Evolutionary conservation across 2,797 vertebrate species (phyloP), one percentile per base, ranked within the genome.

Genomic region (Syndactyla subalaris): DNA sequence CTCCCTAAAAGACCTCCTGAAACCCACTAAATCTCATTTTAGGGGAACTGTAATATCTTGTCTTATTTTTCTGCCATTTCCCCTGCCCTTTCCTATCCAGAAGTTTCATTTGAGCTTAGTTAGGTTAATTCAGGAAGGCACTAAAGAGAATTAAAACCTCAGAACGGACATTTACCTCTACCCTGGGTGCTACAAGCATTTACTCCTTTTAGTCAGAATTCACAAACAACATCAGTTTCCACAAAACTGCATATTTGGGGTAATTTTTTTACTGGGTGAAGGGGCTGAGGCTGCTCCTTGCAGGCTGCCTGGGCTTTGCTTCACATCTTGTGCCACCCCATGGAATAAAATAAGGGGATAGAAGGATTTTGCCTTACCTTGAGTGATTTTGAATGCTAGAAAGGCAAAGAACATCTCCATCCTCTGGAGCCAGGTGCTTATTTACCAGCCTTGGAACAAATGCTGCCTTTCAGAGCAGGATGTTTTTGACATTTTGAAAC

Each of bases 401-500:
- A 68, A 88, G 51, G 21, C 83, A 57, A 85, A 73, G 43, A 74
- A 8, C 12, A 21, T 12, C 59, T 87, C 41, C 46, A 29, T 70
- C 57, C 52, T 36, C 61, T 65, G 52, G 34, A 70, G 32, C 20
- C 12, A 3, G 19, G 34, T 78, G 45, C 43, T 95, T 54, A 52
- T 76, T 88, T 85, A 67, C 30, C 54, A 66, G n/a, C 55, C 39
- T 49, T 21, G 38, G 55, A 76, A 43, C 36, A 85, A 83, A 41
- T 2, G 1, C 12, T 1, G 0, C 49, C 71, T 79, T 79, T 49
- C 72, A 67, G 51, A 76, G 48, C 67, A 66, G 51, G 38, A 78
- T 70, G 58, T 57, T 85, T 94, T 45, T 79, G 92, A 79, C 51
- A 41, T 89, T 65, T 88, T 38, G 58, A 82, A 92, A 62, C 52